These are phyloP conservation scores for Eupithecia subumbrata DNA, from an alignment of 2,888 invertebrate genomes.

Conservation along the genomic window DNA sequence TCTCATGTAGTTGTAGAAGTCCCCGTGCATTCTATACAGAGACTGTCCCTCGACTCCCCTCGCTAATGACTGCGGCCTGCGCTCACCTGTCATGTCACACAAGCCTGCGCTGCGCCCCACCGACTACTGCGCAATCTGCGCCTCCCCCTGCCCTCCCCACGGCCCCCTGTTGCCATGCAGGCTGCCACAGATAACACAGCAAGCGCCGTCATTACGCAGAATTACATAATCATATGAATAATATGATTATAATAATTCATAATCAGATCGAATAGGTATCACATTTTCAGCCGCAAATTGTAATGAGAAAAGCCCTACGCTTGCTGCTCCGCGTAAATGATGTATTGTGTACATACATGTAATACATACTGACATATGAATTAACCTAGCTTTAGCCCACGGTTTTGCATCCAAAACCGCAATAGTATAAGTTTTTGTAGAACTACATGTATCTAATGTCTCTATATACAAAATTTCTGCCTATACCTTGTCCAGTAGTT, in stretches of 20 bases:
- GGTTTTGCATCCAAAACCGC: no score
- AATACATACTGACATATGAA: no score
- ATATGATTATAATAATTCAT: no score
- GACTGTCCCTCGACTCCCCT: no score
- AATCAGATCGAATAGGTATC: constrained; percentile 6
- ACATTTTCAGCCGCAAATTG: constrained; percentile 4
- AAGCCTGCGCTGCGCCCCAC: background rate
- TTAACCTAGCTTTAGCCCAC: no score
- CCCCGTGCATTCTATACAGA: background rate
- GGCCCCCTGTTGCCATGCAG: constrained; percentile 5
- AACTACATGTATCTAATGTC: no score
- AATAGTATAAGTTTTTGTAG: no score
- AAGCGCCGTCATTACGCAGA: background rate
- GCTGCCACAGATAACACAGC: background rate
- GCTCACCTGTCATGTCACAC: background rate
- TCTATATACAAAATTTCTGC: no score
- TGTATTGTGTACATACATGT: background rate
- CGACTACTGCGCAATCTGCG: background rate
- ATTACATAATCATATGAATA: no score
- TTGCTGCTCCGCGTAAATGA: background rate
- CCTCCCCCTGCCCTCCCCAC: background rate
- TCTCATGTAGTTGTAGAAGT: background rate
- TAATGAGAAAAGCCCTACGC: background rate
- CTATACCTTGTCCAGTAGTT: background rate
- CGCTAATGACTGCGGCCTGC: background rate